phyloP scores from a whole-genome alignment of 2,797 vertebrate genomes.

The Sebastolobus altivelis region DNA sequence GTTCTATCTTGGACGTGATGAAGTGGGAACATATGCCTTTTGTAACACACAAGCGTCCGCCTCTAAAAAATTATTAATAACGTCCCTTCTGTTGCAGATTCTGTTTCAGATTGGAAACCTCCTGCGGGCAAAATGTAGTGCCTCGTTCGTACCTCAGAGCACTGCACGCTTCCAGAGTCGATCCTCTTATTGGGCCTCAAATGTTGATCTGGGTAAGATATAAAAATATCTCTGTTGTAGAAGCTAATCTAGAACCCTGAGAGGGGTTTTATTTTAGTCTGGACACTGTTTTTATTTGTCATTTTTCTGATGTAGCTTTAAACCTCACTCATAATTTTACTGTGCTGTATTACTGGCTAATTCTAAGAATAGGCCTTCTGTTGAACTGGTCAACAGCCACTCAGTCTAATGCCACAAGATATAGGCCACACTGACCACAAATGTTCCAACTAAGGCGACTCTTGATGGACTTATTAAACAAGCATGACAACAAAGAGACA shows the following conservation, averaged over 20 bases:
- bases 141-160: constrained; percentile 74
- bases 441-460: background rate
- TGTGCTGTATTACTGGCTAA: background rate
- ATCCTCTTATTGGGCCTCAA: constrained; percentile 80
- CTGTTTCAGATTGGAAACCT: constrained; percentile 83
- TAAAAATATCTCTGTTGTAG: background rate
- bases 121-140: constrained; percentile 78
- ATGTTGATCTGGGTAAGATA: constrained; percentile 79
- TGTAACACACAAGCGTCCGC: constrained; percentile 18
- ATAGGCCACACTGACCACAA: background rate
- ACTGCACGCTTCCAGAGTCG: constrained; percentile 75
- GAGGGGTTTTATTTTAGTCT: background rate
- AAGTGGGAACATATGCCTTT: constrained; percentile 59
- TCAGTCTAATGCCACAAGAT: background rate
- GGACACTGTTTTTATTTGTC: background rate
- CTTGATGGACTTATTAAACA: background rate
- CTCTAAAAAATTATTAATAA: constrained; percentile 63
- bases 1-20: constrained; percentile 17
- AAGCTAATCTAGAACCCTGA: background rate
- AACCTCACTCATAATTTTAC: background rate
- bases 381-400: background rate
- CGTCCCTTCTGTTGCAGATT: constrained; percentile 76
- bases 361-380: background rate
- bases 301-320: background rate
- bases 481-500: background rate